Base-by-base conservation (phyloP, 1,140 invertebrate genomes). In the Popillia japonica region DNA sequence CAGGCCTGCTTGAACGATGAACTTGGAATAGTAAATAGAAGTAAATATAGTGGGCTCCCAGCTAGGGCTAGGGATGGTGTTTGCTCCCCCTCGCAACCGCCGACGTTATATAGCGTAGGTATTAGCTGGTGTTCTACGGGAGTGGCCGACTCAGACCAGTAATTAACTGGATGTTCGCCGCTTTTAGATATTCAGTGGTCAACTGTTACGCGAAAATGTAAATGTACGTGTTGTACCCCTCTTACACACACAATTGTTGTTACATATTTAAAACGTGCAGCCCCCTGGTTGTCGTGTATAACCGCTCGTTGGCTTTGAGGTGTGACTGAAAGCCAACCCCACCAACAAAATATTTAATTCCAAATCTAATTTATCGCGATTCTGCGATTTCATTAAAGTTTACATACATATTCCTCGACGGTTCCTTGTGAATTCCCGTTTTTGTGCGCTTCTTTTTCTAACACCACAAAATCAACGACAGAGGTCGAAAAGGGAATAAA, bases 11-110 rank as follows among this genome's bases (percentile, higher is more conserved):
- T 64, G 61, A 27, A 20, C 17, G 61, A 64, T 64, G 61, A 64
- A 64, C 61, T 64, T 20, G 61, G 61, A 64, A 64, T 64, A 64
- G 61, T 64, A 64, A 64, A 64, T 64, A 64, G 61, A 64, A 64
- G 61, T 22, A 64, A 64, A 64, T 64, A 64, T 64, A 27, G 59
- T 22, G 17, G 59, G 17, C n/a, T 27, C 61, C 61, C 61, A 10
- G 17, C n/a, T 20, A 64, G 61, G 3, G 61, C 20, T 64, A 59
- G 6, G 17, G 55, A n/a, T n/a, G n/a, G n/a, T n/a, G n/a, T n/a
- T n/a, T n/a, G n/a, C n/a, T n/a, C n/a, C n/a, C n/a, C n/a, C n/a
- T n/a, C n/a, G n/a, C n/a, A n/a, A n/a, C n/a, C n/a, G n/a, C n/a
- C n/a, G 6, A 64, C 20, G 61, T 0, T 48, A 48, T 11, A 27